Conservation (phyloP, 2,113 vertebrate species). For the Stigmatopora nigra region DNA sequence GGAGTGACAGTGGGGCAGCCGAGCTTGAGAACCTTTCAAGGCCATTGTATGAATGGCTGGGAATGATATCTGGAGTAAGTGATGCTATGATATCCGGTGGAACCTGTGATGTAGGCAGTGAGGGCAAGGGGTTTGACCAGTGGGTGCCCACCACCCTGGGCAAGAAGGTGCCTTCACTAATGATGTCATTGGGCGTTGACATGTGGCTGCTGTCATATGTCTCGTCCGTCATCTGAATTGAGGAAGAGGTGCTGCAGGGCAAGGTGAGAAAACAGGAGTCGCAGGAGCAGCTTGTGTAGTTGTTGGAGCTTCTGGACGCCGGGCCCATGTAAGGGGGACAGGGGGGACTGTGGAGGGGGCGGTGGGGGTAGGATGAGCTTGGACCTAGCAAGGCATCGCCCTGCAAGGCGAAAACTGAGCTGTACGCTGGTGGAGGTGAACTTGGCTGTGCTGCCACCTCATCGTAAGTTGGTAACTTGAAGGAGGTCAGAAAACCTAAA, state of each 20-base stretch:
- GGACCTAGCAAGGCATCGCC: conserved; percentile 50
- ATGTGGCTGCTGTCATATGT: conserved; percentile 72
- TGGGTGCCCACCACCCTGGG: conserved; percentile 17
- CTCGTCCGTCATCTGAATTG: conserved; percentile 74
- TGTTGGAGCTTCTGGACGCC: conserved; percentile 72
- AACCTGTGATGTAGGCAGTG: conserved; percentile 13
- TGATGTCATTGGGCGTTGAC: conserved; percentile 63
- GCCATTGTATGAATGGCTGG: conserved; percentile 20
- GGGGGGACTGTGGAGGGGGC: conserved; percentile 49
- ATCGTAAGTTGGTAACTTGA: conserved; percentile 91
- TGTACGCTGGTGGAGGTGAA: conserved; percentile 89
- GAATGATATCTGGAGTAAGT: conserved; percentile 38
- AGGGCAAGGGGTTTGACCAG: conserved; percentile 3
- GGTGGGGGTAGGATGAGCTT: conserved; percentile 44
- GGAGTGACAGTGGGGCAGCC: conserved; percentile 36
- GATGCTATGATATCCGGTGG: conserved; percentile 42
- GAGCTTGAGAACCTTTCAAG: conserved; percentile 17
- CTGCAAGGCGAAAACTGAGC: conserved; percentile 70
- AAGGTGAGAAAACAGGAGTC: conserved; percentile 79
- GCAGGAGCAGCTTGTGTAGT: conserved; percentile 82
- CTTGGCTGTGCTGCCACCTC: conserved; percentile 84
- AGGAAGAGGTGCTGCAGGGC: conserved; percentile 79
- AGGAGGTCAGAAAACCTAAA: conserved; percentile 83
- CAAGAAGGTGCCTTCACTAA: conserved; percentile 22
- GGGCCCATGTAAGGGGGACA: conserved; percentile 55